Evolutionary conservation across 37 sponge, comb jelly and placozoan species (phyloP), one percentile per base, ranked within the genome.

Genomic region (Halichondria panicea): DNA sequence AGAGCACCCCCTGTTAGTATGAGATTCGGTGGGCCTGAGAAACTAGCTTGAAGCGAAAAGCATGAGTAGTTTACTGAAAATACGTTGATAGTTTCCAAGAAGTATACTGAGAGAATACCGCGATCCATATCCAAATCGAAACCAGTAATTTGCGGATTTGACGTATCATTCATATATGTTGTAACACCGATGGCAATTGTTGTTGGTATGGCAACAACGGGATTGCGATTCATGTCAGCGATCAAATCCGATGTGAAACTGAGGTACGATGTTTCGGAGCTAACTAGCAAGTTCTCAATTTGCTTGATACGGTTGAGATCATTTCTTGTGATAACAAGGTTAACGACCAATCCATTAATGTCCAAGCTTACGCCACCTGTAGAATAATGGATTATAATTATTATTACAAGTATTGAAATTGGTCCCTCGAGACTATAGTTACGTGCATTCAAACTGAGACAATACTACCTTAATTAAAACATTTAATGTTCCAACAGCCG

Each of bases 121-220:
- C 38, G 13, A 38, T 93, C 70, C 90, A 93, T 93, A 59, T 93
- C 94, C 52, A 93, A 71, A 43, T 93, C 94, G 74, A 93, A 93
- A 1, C 75, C 66, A n/a, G 75, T 41, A 8, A 93, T 19, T 18
- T 56, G 74, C 24, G 94, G 94, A 0, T 61, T 43, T 12, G 83
- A 79, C 9, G 80, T 66, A 48, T 89, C 87, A n/a, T 61, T 62
- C 9, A 45, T 61, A 36, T 74, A 89, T 31, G 18, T 42, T 27
- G 50, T 3, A 33, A 78, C 58, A 12, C 46, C 54, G 13, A 85
- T 59, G 32, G 87, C 79, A 38, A 73, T 37, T 1, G 55, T 30
- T 0, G 62, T 43, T 12, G 39, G 42, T 15, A 81, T 81, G 11
- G 71, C 24, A 11, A 81, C 75, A 0, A 89, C 87, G 21, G 68